phyloP scores from a whole-genome alignment of 2,113 vertebrate species.

The Pachyramphus minor region DNA sequence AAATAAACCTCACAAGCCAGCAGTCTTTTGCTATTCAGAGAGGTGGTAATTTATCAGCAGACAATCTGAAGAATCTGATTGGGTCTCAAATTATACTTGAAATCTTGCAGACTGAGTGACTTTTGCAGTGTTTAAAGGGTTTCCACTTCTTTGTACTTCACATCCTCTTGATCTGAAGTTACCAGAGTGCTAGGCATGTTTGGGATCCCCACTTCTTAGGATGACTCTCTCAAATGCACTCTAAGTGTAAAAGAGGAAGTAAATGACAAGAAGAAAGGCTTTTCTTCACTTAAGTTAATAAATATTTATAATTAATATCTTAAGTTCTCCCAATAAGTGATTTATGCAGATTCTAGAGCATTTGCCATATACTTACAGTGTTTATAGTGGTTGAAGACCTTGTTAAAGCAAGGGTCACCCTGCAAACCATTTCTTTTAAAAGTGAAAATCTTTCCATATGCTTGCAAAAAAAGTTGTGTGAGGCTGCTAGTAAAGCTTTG shows the following conservation, averaged over 20 bases:
- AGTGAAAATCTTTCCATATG: not conserved
- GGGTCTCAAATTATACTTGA: not conserved
- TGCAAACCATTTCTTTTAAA: not conserved
- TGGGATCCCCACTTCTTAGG: not conserved
- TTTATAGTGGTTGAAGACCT: not conserved
- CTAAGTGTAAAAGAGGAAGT: not conserved
- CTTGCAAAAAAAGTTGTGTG: not conserved
- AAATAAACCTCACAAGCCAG: conserved; percentile 58
- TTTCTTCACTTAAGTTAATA: not conserved
- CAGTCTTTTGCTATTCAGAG: conserved; percentile 33
- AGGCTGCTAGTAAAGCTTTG: not conserved
- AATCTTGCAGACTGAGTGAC: not conserved
- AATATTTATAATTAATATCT: not conserved
- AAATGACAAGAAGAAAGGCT: not conserved
- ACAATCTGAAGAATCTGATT: not conserved
- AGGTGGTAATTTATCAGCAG: conserved; percentile 35
- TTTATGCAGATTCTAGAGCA: not conserved
- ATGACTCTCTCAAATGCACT: not conserved
- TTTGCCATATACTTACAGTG: not conserved
- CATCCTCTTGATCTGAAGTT: not conserved
- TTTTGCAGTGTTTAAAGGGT: not conserved
- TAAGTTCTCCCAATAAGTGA: not conserved
- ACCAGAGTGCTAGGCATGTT: not conserved
- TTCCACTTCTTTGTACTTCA: not conserved
- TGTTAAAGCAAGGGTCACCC: not conserved